Conservation (phyloP, 2,888 invertebrate species). For the Cataglyphis rosenhaueri region DNA sequence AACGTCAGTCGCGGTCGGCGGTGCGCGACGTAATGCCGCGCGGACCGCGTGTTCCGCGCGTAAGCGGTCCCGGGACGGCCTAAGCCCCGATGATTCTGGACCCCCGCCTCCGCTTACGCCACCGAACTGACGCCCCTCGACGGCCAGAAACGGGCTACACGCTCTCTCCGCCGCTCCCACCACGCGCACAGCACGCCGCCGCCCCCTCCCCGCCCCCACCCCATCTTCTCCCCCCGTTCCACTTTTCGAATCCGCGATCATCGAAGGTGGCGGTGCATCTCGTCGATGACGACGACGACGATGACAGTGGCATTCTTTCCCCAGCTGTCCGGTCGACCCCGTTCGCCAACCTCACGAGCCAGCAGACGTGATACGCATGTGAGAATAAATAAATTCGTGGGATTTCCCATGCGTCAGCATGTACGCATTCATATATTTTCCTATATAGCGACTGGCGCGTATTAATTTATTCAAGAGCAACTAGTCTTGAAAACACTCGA, state of each 20-base stretch:
- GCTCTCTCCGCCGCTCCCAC: slow-evolving; percentile 48
- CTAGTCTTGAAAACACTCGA: not conserved
- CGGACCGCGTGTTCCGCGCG: slow-evolving; percentile 82
- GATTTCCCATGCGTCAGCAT: slow-evolving; percentile 67
- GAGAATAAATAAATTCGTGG: slow-evolving; percentile 51
- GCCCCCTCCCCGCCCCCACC: slow-evolving; percentile 4
- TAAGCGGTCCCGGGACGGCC: slow-evolving; percentile 81
- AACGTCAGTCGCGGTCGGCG: slow-evolving; percentile 84
- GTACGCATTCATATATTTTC: slow-evolving; percentile 1
- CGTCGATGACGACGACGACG: not conserved
- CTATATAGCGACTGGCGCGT: not conserved
- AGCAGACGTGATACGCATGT: slow-evolving; percentile 18
- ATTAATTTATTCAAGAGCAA: not conserved
- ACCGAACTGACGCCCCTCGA: slow-evolving; percentile 54
- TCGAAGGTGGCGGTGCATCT: slow-evolving; percentile 13
- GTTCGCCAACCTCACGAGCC: slow-evolving; percentile 19
- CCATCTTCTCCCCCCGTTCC: slow-evolving; percentile 31
- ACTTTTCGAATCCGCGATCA: slow-evolving; percentile 59
- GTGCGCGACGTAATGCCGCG: slow-evolving; percentile 85
- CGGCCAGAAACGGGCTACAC: slow-evolving; percentile 35
- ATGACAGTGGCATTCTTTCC: not conserved
- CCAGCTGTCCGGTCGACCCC: not conserved
- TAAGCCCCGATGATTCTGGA: slow-evolving; percentile 74
- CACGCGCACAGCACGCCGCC: slow-evolving; percentile 32
- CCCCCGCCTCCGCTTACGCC: slow-evolving; percentile 64